These are phyloP conservation scores for Drosophila vallismaia DNA, from an alignment of 2,888 invertebrate genomes.

Conservation along the genomic window DNA sequence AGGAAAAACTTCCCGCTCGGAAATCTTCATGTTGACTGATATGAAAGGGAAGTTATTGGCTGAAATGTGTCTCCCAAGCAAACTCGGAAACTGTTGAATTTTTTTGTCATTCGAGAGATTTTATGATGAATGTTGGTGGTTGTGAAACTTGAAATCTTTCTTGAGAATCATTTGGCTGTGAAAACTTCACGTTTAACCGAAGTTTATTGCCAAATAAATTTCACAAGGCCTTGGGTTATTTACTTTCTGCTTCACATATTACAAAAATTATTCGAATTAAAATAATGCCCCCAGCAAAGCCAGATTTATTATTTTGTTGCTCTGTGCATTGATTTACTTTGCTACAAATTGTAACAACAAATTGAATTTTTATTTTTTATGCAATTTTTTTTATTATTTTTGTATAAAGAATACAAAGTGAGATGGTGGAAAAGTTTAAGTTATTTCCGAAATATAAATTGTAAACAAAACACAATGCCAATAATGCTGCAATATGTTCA, in stretches of 20 bases:
- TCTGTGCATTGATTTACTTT: constrained; percentile 6
- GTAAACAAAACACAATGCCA: constrained; percentile 3
- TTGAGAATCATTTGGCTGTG: no score
- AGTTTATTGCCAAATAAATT: constrained; percentile 5
- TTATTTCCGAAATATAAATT: constrained; percentile 4
- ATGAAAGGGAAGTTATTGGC: constrained; percentile 41
- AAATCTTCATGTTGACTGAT: constrained; percentile 43
- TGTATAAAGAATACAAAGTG: not conserved
- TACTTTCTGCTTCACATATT: constrained; percentile 1
- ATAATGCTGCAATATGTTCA: constrained; percentile 16
- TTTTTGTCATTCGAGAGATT: constrained; percentile 7
- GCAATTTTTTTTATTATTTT: not conserved
- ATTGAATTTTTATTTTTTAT: not conserved
- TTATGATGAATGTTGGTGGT: constrained; percentile 6
- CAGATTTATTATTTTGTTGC: not conserved
- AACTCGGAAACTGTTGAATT: constrained; percentile 21
- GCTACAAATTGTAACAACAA: not conserved
- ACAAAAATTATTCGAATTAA: constrained; percentile 4
- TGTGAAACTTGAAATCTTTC: not conserved
- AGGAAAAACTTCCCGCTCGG: constrained; percentile 25
- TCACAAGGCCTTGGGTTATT: constrained; percentile 4
- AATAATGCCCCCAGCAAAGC: not conserved
- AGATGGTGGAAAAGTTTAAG: not conserved
- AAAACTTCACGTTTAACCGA: not conserved
- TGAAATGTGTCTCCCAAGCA: constrained; percentile 6